Base-by-base conservation (phyloP, 64 coral and sea anemone species). In the Anthopleura sola region DNA sequence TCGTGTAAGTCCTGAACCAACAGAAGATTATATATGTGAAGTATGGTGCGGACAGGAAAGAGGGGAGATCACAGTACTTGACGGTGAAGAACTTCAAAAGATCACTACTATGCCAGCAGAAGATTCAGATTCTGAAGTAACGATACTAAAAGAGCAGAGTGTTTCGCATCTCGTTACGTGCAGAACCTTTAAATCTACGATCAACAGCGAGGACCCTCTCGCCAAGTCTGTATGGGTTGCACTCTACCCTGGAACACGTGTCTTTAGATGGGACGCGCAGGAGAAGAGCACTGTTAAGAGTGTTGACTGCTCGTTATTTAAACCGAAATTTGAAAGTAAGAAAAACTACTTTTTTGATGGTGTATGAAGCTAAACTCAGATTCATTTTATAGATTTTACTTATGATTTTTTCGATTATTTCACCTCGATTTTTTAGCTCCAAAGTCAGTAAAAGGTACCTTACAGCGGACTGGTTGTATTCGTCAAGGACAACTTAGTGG, bases 21-120 rank as follows among this genome's bases (percentile, higher is more conserved):
- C 82, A 10, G 94, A 92, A 0, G 87, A 92, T 2, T 97, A 92
- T 51, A 82, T 92, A 17, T 97, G 94, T 56, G 94, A 97, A 39
- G 97, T 99, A 1, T 99, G 97, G 97, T 99, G 97, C 40, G 97
- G 97, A 0, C 90, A 92, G 75, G 92, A 94, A 33, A 92, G 81
- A 60, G 93, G 97, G 50, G 85, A 88, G 55, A 92, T 99, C 21
- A 89, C 93, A 0, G 90, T 99, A 28, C 89, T 99, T 16, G 90
- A 95, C n/a, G 97, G 93, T 5, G 92, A 94, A 31, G 90, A 92
- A 34, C 90, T 99, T 0, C 71, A 92, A 12, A 87, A 92, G 33
- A 99, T 92, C 49, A 49, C 78, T 19, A 82, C 89, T 8, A 91
- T 92, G 58, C 87, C 93, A 40, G 90, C 91, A 16, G 97, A 99